Percentiles rank a stretch among this genome's conserved stretches.
phyloP scores from a whole-genome alignment of 1,140 invertebrate species.

The Drosophila subobscura region DNA sequence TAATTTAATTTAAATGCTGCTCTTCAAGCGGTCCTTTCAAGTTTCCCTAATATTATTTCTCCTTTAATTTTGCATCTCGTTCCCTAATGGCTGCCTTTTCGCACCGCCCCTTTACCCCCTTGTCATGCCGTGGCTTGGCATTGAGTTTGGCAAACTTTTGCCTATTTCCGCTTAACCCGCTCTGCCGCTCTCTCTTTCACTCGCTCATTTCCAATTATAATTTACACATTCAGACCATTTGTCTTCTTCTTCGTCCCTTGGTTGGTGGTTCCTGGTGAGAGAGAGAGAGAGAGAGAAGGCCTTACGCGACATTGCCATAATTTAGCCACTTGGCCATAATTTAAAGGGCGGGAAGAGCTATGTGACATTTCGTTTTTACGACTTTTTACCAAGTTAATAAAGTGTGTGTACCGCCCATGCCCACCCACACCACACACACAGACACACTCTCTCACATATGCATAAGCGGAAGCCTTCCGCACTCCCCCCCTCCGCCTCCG shows the following conservation, averaged over 20 bases:
- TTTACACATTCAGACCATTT: constrained; percentile 76
- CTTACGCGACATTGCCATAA: constrained; percentile 75
- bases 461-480: constrained; percentile 27
- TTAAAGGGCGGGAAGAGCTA: constrained; percentile 52
- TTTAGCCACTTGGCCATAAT: constrained; percentile 79
- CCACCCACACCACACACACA: constrained; percentile 32
- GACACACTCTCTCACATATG: constrained; percentile 17
- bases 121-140: too few relatives aligned
- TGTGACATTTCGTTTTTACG: constrained; percentile 55
- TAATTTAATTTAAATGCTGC: too few relatives aligned
- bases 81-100: too few relatives aligned
- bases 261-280: constrained; percentile 28
- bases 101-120: too few relatives aligned
- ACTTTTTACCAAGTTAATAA: constrained; percentile 64
- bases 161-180: background rate
- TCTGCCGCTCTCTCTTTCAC: background rate
- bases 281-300: too few relatives aligned
- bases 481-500: constrained; percentile 2
- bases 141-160: constrained; percentile 2
- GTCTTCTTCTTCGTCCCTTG: constrained; percentile 59
- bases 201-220: constrained; percentile 72
- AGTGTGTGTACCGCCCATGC: constrained; percentile 23
- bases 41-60: too few relatives aligned
- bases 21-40: too few relatives aligned
- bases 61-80: too few relatives aligned